Conservation (phyloP, 2,888 invertebrate species). For the Beris morrisii region DNA sequence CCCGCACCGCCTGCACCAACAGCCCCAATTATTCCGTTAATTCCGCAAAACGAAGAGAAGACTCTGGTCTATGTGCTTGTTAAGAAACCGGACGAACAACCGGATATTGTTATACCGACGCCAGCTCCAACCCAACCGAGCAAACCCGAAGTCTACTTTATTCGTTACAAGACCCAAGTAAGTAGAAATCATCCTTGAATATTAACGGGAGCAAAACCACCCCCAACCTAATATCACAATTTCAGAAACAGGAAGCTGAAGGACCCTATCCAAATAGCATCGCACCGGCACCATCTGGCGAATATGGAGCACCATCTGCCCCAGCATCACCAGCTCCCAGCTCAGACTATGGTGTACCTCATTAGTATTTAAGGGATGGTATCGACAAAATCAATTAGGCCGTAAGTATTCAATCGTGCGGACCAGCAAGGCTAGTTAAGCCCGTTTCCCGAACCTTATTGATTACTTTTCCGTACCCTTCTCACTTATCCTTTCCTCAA, state of each 20-base stretch:
- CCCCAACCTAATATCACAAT: not conserved
- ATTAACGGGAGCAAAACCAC: too few relatives aligned
- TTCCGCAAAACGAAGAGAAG: conserved; percentile 74
- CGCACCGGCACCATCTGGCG: conserved; percentile 49
- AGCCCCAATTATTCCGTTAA: conserved; percentile 63
- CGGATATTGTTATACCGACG: conserved; percentile 68
- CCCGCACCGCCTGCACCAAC: conserved; percentile 66
- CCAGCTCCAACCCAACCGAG: conserved; percentile 72
- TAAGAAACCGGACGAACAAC: conserved; percentile 73
- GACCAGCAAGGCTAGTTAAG: too few relatives aligned
- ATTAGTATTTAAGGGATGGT: conserved; percentile 36
- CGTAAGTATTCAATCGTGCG: not conserved
- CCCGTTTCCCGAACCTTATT: too few relatives aligned
- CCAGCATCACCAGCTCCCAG: conserved; percentile 49
- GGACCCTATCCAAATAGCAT: conserved; percentile 54
- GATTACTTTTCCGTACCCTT: too few relatives aligned
- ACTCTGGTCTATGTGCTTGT: conserved; percentile 74
- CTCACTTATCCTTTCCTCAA: too few relatives aligned
- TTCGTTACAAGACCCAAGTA: conserved; percentile 72
- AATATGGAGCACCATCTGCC: conserved; percentile 52
- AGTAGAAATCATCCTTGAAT: not conserved
- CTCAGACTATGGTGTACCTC: conserved; percentile 53
- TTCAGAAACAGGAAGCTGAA: conserved; percentile 52
- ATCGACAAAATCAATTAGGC: conserved; percentile 5
- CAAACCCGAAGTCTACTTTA: conserved; percentile 76